Base-by-base conservation (phyloP, 23 tunicate species). In the Styela clava region DNA sequence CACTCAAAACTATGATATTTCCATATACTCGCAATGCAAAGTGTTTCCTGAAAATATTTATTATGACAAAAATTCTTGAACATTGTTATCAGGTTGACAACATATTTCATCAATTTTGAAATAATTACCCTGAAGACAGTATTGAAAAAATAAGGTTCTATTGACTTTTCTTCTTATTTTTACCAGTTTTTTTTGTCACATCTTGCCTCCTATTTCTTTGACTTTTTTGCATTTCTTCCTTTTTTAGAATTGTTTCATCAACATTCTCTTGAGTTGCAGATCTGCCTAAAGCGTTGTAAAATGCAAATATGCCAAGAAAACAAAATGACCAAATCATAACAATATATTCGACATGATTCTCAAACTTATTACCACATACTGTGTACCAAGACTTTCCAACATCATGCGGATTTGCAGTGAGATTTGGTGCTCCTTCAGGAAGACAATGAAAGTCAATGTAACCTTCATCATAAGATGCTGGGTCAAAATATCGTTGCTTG, bases 381-480 rank as follows among this genome's bases (percentile, higher is more conserved):
- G 97, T 61, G 51, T 91, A 91, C 97, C 97, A 91, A 34, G 82
- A 61, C 33, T 62, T 37, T 2, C 97, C 97, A 9, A 91, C 78
- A 19, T 78, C 19, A n/a, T 91, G 87, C 2, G 97, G 97, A 64
- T 68, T 63, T 12, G 84, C 78, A 0, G 97, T 86, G 33, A 86
- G 35, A 36, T 91, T 91, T 2, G 97, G 97, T 2, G 97, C 65
- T 26, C 97, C 97, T 61, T 62, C 77, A 25, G 84, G 86, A 31
- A 82, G 77, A 76, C 97, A 91, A 16, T 88, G 90, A 34, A 91
- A 91, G 36, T 91, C 97, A 61, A 91, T 86, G 74, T 91, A 91
- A 5, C 90, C 90, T 82, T 91, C 97, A 64, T 91, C 90, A 44
- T 86, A 91, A 22, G 84, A 74, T 30, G 31, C 44, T 31, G 97